These are phyloP conservation scores for Bovichtus diacanthus DNA, from an alignment of 2,797 vertebrate species.

Conservation along the genomic window DNA sequence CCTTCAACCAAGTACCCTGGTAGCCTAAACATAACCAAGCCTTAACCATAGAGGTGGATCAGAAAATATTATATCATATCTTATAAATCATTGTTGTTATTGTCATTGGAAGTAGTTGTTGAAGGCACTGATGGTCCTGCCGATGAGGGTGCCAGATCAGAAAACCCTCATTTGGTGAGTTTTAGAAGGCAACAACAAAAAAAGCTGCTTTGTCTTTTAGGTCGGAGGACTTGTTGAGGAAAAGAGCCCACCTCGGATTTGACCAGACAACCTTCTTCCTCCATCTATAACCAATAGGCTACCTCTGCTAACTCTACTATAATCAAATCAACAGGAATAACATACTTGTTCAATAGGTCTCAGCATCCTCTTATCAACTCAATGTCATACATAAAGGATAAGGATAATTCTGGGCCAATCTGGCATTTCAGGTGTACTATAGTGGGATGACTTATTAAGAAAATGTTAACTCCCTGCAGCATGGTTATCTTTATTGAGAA, in stretches of 20 bases:
- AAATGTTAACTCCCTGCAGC: constrained; percentile 81
- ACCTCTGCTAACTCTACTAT: not conserved
- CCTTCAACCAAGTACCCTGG: not conserved
- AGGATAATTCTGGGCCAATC: constrained; percentile 75
- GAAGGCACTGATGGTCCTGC: not conserved
- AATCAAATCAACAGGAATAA: constrained; percentile 41
- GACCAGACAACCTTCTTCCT: not conserved
- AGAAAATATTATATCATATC: not conserved
- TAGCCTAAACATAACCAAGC: not conserved
- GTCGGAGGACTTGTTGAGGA: not conserved
- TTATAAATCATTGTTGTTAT: not conserved
- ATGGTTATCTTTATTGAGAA: constrained; percentile 82
- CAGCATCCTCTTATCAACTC: constrained; percentile 65
- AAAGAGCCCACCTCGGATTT: not conserved
- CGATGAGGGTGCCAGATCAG: not conserved
- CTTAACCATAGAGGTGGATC: not conserved
- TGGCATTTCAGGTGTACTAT: constrained; percentile 73
- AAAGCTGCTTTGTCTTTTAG: not conserved
- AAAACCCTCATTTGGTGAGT: accelerated
- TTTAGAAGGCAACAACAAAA: too few species aligned
- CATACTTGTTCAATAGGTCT: constrained; percentile 15
- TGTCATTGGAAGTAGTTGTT: not conserved
- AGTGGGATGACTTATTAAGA: constrained; percentile 80
- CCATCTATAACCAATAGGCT: not conserved
- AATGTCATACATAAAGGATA: constrained; percentile 78